A percentile compares a stretch with the other conserved stretches of the same genome.
Evolutionary conservation across 2,113 vertebrate species (phyloP).

Genomic region (Coptodon bakossiorum): DNA sequence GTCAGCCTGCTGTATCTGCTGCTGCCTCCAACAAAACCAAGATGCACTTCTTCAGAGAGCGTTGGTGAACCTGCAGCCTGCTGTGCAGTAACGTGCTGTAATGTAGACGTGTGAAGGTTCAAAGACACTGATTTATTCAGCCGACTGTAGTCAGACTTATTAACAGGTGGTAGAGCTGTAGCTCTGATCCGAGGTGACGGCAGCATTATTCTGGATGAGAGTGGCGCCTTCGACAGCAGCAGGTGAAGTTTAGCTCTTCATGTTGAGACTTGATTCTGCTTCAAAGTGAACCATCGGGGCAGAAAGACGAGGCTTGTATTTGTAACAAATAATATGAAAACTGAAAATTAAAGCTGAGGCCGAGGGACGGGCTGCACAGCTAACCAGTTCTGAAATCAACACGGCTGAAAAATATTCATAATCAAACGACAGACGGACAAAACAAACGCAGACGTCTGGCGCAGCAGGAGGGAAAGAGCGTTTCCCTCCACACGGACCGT

Average conservation of each 20-base stretch:
- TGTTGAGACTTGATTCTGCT: not conserved
- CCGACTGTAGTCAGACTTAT: not conserved
- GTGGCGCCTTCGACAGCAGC: not conserved
- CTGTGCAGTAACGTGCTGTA: not conserved
- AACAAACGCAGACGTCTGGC: not conserved
- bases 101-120: not conserved
- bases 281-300: not conserved
- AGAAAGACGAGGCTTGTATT: not conserved
- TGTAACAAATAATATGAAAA: not conserved
- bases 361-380: not conserved
- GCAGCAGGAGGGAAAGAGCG: not conserved
- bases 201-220: not conserved
- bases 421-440: not conserved
- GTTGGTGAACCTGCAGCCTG: not conserved
- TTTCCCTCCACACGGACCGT: not conserved
- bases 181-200: not conserved
- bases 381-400: accelerated
- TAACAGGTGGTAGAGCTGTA: not conserved
- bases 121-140: not conserved
- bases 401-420: not conserved
- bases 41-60: not conserved
- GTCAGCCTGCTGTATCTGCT: not conserved
- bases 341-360: not conserved
- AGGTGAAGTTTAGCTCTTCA: not conserved
- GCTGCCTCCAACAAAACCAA: not conserved